Evolutionary conservation across 2,797 vertebrate species (phyloP).

Genomic region (Rhincodon typus): DNA sequence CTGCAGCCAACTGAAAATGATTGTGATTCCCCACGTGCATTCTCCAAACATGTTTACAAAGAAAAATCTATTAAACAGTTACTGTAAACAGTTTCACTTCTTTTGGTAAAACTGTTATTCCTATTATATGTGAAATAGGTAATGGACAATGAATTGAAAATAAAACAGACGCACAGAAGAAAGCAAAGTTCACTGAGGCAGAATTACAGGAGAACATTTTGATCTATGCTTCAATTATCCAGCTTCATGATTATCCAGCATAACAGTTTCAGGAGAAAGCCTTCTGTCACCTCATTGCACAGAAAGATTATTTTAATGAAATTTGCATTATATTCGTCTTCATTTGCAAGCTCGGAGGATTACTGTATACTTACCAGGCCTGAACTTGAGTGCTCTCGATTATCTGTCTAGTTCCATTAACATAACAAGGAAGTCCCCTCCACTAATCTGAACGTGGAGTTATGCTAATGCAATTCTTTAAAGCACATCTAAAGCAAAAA

Average conservation of each 20-base stretch:
- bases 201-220: background rate
- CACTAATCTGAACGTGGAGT: background rate
- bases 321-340: background rate
- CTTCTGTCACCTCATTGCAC: background rate
- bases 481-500: background rate
- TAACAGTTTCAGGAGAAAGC: background rate
- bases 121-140: background rate
- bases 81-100: background rate
- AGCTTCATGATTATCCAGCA: background rate
- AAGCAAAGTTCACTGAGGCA: background rate
- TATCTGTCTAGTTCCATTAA: background rate
- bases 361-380: background rate
- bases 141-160: background rate
- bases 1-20: background rate
- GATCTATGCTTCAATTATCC: background rate
- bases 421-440: background rate
- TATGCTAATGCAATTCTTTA: background rate
- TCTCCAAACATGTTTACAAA: background rate
- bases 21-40: background rate
- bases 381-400: background rate
- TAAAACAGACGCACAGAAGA: background rate
- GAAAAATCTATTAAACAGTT: background rate
- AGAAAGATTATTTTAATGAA: background rate
- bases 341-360: background rate
- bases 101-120: background rate